Evolutionary conservation across 2,888 invertebrate species (phyloP), one percentile per base, ranked within the genome.

Genomic region (Morpho achilles): DNA sequence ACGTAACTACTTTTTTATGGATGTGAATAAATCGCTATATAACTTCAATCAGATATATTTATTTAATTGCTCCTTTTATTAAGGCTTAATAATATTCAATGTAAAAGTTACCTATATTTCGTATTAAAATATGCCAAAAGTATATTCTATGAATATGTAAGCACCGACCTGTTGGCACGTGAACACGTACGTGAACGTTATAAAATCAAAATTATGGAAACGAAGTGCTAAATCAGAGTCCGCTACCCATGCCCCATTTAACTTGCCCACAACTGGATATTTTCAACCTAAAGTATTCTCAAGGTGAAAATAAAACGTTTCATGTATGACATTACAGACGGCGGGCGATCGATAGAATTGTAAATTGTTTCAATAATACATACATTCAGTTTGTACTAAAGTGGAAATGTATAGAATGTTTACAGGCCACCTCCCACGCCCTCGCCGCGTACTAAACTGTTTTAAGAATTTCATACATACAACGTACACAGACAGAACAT

Each of bases 251-350:
- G 66, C 65, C 63, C 64, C 66, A 67, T 67, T 64, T 67, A 64
- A 66, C 63, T 63, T 64, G 62, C 65, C 66, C 60, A 53, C 76
- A 75, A 74, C 77, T 71, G 72, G 63, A 71, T 68, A 69, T 71
- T 73, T 74, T 74, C 67, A 75, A 70, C 72, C 74, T 77, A 74
- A 70, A 78, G 72, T 75, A 73, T 74, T 74, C 77, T 78, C 83
- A 87, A 87, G 84, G 83, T 81, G 77, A 81, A 80, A 75, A 84
- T 71, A 77, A 84, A 79, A 77, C 78, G 75, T 76, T 73, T 79
- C 76, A 75, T 74, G 82, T 74, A 84, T 82, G 71, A 69, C 75
- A 82, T 82, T 82, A 80, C 75, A 68, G 70, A 66, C 73, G 70
- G 71, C 69, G 72, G 66, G 54, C 75, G 77, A 77, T 82, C 80